Evolutionary conservation across 2,888 invertebrate genomes (phyloP).

Genomic region (Chorisops tibialis): DNA sequence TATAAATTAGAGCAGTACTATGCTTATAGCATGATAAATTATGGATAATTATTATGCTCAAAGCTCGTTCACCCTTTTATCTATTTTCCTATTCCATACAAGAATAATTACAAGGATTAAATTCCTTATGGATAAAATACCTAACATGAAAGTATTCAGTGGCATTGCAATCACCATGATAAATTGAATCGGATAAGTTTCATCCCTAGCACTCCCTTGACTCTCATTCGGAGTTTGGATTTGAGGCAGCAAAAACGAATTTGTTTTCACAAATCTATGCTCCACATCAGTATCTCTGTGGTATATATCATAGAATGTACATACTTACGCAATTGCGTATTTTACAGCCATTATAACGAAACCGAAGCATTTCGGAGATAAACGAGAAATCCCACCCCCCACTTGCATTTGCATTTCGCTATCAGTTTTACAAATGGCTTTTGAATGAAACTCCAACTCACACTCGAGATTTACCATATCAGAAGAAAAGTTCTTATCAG

Average conservation of each 20-base stretch:
- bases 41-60: too few species aligned
- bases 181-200: constrained; percentile 21
- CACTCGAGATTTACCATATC: constrained; percentile 12
- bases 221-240: constrained; percentile 5
- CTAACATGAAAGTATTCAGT: neutral
- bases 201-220: neutral
- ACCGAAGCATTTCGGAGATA: neutral
- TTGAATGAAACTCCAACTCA: constrained; percentile 20
- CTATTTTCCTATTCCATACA: too few species aligned
- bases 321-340: constrained; percentile 9
- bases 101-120: constrained; percentile 4
- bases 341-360: constrained; percentile 15
- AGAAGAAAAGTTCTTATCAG: neutral
- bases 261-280: constrained; percentile 19
- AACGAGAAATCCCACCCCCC: too few species aligned
- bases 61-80: too few species aligned
- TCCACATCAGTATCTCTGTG: neutral
- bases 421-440: constrained; percentile 24
- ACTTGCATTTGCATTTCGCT: constrained; percentile 25
- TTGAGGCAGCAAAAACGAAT: neutral
- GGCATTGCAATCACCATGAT: constrained; percentile 18
- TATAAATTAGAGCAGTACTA: too few species aligned
- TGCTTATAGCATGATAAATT: too few species aligned
- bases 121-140: constrained; percentile 3
- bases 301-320: neutral